Evolutionary conservation across 2,113 vertebrate species (phyloP), one percentile per base, ranked within the genome.

Genomic region (Lichenostomus cassidix): DNA sequence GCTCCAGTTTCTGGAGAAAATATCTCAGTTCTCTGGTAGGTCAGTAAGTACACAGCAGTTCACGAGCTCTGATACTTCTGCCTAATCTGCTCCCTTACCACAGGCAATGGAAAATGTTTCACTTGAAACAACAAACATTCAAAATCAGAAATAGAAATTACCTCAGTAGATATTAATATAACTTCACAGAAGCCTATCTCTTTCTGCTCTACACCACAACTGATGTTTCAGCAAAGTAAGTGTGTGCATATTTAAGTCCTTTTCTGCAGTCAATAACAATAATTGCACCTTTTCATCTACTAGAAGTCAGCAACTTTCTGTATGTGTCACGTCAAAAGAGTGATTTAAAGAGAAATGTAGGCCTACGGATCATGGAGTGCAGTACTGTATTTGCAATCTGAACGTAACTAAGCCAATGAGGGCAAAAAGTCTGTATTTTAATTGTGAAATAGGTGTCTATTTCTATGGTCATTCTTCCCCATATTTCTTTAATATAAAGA

Each of bases 141-240:
- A 70, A 93, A 93, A 90, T 94, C 77, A 95, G 83, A 95, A 96
- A 90, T 89, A 95, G 95, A 95, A 95, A 95, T 95, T 82, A 95
- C 78, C 82, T 95, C 93, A 92, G 79, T 46, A 81, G 90, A 81
- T 64, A 84, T 86, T 75, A 96, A 93, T 93, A 86, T 56, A 94
- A 81, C 94, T 81, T 83, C 78, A 81, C 49, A 94, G 89, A 95
- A 95, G 74, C 28, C 74, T 25, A 49, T 60, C 65, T 92, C 64
- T 60, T 87, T 90, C 68, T 92, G 52, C 59, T 94, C 41, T 92
- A 78, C 78, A 68, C 25, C 15, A 41, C 0, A 1, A 83, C 0
- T 41, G 60, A 71, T 29, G n/a, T 64, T 88, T 89, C 76, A 93
- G 71, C 47, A 94, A 80, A 95, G 49, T 23, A 74, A 76, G 31